Evolutionary conservation across 2,888 invertebrate species (phyloP).

Genomic region (Linyphia triangularis): DNA sequence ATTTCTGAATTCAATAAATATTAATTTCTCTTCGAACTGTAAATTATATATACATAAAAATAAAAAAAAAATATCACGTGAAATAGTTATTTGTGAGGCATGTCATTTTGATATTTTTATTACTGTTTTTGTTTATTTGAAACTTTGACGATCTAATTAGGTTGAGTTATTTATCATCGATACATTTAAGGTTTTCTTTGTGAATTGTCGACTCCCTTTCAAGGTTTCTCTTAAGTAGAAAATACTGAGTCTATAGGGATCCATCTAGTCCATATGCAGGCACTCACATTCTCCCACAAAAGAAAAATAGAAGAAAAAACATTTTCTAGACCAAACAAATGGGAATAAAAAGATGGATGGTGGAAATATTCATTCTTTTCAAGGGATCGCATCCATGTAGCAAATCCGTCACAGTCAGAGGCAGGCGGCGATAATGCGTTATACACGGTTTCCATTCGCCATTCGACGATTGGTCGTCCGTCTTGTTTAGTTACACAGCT

Average conservation of each 20-base stretch:
- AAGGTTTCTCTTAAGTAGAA: neutral
- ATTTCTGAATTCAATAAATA: no score
- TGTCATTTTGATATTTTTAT: no score
- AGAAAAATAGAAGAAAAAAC: constrained; percentile 1
- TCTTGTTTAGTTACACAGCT: constrained; percentile 68
- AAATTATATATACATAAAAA: no score
- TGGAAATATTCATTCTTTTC: constrained; percentile 72
- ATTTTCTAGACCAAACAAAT: constrained; percentile 60
- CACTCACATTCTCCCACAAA: constrained; percentile 42
- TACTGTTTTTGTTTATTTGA: no score
- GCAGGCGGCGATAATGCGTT: constrained; percentile 75
- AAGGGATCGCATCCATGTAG: constrained; percentile 71
- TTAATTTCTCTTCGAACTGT: no score
- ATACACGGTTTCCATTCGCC: constrained; percentile 71
- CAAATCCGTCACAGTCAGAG: constrained; percentile 70
- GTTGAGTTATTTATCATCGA: no score
- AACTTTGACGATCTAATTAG: no score
- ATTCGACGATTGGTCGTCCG: constrained; percentile 65
- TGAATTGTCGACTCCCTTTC: no score
- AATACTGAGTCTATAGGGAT: neutral
- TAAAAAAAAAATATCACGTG: no score
- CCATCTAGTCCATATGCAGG: neutral
- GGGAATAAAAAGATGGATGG: constrained; percentile 73
- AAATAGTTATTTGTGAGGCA: no score
- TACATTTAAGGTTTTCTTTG: no score